Percentiles rank a stretch among this genome's conserved stretches.
Evolutionary conservation across 2,113 vertebrate genomes (phyloP).

Genomic region (Myrmecobius fasciatus): DNA sequence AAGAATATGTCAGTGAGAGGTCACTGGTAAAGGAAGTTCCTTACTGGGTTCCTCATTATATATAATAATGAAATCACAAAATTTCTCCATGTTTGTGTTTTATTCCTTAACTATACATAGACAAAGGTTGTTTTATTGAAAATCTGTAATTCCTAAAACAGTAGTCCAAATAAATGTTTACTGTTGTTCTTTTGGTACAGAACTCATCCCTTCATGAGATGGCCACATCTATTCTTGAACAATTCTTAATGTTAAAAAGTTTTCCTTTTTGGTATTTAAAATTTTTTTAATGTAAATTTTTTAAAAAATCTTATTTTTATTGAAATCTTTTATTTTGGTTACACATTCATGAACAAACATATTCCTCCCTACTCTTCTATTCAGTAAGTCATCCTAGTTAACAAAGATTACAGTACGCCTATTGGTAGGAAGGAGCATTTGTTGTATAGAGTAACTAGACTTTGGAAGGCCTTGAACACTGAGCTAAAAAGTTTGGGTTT

Average conservation of each 20-base stretch:
- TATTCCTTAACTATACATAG: background rate
- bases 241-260: background rate
- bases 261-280: no score
- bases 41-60: background rate
- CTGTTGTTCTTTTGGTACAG: background rate
- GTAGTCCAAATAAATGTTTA: background rate
- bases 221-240: background rate
- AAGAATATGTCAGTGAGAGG: background rate
- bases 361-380: no score
- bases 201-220: background rate
- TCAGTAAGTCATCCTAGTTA: no score
- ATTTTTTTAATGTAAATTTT: no score
- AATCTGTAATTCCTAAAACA: background rate
- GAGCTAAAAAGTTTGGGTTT: background rate
- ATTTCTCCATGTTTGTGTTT: background rate
- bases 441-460: background rate
- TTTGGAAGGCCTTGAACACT: background rate
- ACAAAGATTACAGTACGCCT: background rate
- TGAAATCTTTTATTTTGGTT: no score
- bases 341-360: no score
- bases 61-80: background rate
- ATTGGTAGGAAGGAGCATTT: background rate
- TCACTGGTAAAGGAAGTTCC: background rate
- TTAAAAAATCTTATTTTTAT: no score
- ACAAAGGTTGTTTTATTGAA: background rate